Conservation (phyloP, 2,888 invertebrate species). For the Aethes cnicana region DNA sequence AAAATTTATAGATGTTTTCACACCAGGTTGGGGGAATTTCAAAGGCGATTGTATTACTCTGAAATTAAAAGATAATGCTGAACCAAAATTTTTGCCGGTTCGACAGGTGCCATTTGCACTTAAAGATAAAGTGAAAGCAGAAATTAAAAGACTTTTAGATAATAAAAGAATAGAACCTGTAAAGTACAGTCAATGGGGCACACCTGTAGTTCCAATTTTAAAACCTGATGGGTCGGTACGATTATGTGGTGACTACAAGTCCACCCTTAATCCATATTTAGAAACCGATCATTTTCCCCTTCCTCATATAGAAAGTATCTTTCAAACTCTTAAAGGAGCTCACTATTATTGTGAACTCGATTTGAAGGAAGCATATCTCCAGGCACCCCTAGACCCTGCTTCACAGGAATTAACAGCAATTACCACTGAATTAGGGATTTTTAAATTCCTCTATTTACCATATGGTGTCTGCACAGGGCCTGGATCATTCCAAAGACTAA, state of each 20-base stretch:
- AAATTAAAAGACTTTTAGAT: slow-evolving; percentile 26
- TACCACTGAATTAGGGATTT: slow-evolving; percentile 27
- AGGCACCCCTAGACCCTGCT: slow-evolving; percentile 28
- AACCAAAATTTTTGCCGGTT: slow-evolving; percentile 9
- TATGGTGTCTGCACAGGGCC: slow-evolving; percentile 19
- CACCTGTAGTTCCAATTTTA: slow-evolving; percentile 37
- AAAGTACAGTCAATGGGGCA: slow-evolving; percentile 34
- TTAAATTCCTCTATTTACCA: slow-evolving; percentile 27
- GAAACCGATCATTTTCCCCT: slow-evolving; percentile 22
- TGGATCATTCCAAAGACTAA: slow-evolving; percentile 22
- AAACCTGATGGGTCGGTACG: slow-evolving; percentile 37
- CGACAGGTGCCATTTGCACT: slow-evolving; percentile 35
- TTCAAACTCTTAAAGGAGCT: too few relatives aligned
- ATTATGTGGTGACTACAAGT: slow-evolving; percentile 38
- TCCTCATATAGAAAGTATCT: slow-evolving; percentile 10
- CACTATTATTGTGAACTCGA: slow-evolving; percentile 32
- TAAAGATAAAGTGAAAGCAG: slow-evolving; percentile 32
- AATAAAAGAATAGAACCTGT: slow-evolving; percentile 28
- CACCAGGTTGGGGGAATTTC: slow-evolving; percentile 30
- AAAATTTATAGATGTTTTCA: slow-evolving; percentile 27
- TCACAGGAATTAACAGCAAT: slow-evolving; percentile 25
- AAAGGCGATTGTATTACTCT: slow-evolving; percentile 20
- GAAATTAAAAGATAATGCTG: slow-evolving; percentile 11
- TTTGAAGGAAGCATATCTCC: too few relatives aligned
- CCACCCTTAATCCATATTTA: slow-evolving; percentile 33